Conservation (phyloP, 2,888 invertebrate species). For the Dolomedes plantarius region DNA sequence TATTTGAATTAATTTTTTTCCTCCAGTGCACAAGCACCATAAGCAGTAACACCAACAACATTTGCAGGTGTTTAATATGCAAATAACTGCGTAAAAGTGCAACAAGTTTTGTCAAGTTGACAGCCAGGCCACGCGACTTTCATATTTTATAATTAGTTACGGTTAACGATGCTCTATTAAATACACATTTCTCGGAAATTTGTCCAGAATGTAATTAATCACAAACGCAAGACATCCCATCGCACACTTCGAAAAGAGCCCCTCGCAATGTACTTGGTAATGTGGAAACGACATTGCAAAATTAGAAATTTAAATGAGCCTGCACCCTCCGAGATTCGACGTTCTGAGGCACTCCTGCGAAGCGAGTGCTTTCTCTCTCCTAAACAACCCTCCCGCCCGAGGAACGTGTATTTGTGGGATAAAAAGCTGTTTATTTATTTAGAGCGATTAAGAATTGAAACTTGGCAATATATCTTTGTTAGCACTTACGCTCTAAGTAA, state of each 20-base stretch:
- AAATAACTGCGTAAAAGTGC: neutral
- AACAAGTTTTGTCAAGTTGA: neutral
- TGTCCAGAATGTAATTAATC: conserved; percentile 8
- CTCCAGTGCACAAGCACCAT: too few species aligned
- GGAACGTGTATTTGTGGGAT: neutral
- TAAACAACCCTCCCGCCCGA: neutral
- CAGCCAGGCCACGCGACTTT: neutral
- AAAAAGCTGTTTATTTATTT: conserved; percentile 1
- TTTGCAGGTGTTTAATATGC: too few species aligned
- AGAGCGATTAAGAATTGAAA: neutral
- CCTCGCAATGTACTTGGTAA: neutral
- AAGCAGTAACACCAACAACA: too few species aligned
- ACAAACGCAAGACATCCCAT: neutral
- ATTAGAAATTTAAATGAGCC: conserved; percentile 8
- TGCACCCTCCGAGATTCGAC: neutral
- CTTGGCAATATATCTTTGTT: neutral
- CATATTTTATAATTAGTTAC: conserved; percentile 9
- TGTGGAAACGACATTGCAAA: neutral
- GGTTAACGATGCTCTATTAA: conserved; percentile 16
- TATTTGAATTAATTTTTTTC: too few species aligned
- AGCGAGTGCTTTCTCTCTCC: neutral
- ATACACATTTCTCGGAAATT: conserved; percentile 6
- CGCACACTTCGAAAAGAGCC: neutral
- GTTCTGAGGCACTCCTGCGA: too few species aligned
- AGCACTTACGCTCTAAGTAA: neutral